Conservation (phyloP, 2,113 vertebrate genomes). For the Otocyon megalotis region DNA sequence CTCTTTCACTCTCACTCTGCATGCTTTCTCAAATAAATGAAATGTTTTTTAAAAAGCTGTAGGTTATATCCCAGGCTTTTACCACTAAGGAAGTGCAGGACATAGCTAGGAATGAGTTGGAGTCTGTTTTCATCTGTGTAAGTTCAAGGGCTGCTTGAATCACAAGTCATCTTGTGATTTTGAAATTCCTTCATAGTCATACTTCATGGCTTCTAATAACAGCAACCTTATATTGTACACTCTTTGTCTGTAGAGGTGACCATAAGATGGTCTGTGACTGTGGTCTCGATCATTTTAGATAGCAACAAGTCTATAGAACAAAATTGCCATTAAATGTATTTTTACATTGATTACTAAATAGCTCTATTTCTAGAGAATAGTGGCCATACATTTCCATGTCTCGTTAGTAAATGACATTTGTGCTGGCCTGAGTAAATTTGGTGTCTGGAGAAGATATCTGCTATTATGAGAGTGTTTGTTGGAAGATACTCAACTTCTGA, state of each 20-base stretch:
- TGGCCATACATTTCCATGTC: not conserved
- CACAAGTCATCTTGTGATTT: not conserved
- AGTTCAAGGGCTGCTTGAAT: not conserved
- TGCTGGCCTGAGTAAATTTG: not conserved
- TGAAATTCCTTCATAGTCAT: not conserved
- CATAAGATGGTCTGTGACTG: not conserved
- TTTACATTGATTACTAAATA: not conserved
- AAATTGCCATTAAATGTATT: not conserved
- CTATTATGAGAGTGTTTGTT: slow-evolving; percentile 70
- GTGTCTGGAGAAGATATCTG: slow-evolving; percentile 63
- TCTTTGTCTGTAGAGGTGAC: not conserved
- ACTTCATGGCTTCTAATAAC: not conserved
- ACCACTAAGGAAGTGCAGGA: not conserved
- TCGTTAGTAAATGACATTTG: slow-evolving; percentile 35
- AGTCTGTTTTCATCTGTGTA: not conserved
- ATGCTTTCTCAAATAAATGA: too few species aligned
- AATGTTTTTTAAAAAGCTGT: too few species aligned
- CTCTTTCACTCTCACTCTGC: too few species aligned
- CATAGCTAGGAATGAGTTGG: not conserved
- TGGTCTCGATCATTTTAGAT: not conserved
- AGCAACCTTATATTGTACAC: not conserved
- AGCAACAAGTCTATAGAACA: not conserved
- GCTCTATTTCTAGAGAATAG: not conserved
- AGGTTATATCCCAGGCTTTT: not conserved
- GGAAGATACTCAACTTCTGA: slow-evolving; percentile 68